Conservation (phyloP, 2,888 invertebrate species). For the Tachina lurida region DNA sequence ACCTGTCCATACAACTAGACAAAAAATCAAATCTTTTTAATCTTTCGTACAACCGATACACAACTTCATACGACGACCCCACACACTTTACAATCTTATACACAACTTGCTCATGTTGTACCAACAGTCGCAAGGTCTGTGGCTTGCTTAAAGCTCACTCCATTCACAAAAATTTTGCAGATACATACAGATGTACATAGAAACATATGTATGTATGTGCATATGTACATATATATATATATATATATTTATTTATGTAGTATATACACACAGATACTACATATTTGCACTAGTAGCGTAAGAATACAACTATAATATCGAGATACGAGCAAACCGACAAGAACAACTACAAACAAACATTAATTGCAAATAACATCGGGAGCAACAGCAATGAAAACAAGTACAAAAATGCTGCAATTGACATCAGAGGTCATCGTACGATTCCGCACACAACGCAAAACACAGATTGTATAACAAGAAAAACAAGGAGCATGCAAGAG, state of each 20-base stretch:
- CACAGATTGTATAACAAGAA: slow-evolving; percentile 46
- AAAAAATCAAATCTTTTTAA: no score
- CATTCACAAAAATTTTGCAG: slow-evolving; percentile 66
- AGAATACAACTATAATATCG: slow-evolving; percentile 37
- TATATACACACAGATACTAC: slow-evolving; percentile 11
- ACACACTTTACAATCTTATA: no score
- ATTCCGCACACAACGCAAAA: slow-evolving; percentile 49
- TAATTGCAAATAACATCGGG: slow-evolving; percentile 49
- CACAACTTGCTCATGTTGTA: no score
- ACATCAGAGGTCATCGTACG: slow-evolving; percentile 71
- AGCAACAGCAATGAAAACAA: slow-evolving; percentile 24
- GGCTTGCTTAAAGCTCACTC: slow-evolving; percentile 72
- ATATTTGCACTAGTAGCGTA: slow-evolving; percentile 48
- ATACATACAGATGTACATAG: slow-evolving; percentile 9
- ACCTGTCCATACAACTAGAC: no score
- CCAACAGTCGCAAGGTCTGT: no score
- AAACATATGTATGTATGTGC: not conserved
- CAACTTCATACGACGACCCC: no score
- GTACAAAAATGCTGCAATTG: slow-evolving; percentile 66
- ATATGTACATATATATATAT: slow-evolving; percentile 8
- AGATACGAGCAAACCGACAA: slow-evolving; percentile 29
- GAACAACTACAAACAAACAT: slow-evolving; percentile 45
- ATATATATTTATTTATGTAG: not conserved
- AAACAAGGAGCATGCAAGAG: slow-evolving; percentile 38
- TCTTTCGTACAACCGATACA: no score